These are phyloP conservation scores for Drosophila mimetica DNA, from an alignment of 2,888 invertebrate genomes.

Conservation along the genomic window DNA sequence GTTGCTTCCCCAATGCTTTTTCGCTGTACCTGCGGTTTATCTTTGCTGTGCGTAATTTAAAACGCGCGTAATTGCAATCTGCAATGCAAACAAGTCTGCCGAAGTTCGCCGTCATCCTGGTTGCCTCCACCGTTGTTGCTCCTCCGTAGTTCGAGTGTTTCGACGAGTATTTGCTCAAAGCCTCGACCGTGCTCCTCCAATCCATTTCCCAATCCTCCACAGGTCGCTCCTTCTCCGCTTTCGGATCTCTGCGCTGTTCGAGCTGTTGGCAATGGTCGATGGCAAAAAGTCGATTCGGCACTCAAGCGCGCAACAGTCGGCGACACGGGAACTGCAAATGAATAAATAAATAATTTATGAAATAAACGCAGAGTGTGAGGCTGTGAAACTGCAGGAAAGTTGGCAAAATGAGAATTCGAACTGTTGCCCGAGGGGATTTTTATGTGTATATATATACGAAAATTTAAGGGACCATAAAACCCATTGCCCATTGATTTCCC, in stretches of 20 bases:
- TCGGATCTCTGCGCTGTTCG: slow-evolving; percentile 28
- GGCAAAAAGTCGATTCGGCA: slow-evolving; percentile 39
- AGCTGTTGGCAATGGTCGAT: slow-evolving; percentile 43
- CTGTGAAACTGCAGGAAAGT: slow-evolving; percentile 40
- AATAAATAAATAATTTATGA: slow-evolving; percentile 66
- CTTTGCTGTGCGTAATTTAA: slow-evolving; percentile 45
- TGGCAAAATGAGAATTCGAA: slow-evolving; percentile 29
- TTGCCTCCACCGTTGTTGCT: slow-evolving; percentile 7
- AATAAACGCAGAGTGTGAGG: slow-evolving; percentile 40
- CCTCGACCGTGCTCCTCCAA: slow-evolving; percentile 8
- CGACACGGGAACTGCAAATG: slow-evolving; percentile 55
- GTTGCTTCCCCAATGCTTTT: slow-evolving; percentile 15
- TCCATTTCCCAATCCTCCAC: slow-evolving; percentile 28
- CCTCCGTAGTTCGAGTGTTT: slow-evolving; percentile 12
- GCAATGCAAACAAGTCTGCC: slow-evolving; percentile 61
- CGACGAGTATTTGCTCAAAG: slow-evolving; percentile 26
- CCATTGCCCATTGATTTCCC: slow-evolving; percentile 33
- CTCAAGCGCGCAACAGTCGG: slow-evolving; percentile 42
- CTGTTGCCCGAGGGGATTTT: slow-evolving; percentile 20
- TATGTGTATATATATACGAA: slow-evolving; percentile 21
- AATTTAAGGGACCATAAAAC: slow-evolving; percentile 25
- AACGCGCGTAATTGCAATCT: slow-evolving; percentile 71
- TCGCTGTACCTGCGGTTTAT: slow-evolving; percentile 22
- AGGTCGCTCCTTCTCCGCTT: not conserved
- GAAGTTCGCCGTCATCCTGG: slow-evolving; percentile 37